Evolutionary conservation across 2,888 invertebrate genomes (phyloP).

Genomic region (Carcina quercana): DNA sequence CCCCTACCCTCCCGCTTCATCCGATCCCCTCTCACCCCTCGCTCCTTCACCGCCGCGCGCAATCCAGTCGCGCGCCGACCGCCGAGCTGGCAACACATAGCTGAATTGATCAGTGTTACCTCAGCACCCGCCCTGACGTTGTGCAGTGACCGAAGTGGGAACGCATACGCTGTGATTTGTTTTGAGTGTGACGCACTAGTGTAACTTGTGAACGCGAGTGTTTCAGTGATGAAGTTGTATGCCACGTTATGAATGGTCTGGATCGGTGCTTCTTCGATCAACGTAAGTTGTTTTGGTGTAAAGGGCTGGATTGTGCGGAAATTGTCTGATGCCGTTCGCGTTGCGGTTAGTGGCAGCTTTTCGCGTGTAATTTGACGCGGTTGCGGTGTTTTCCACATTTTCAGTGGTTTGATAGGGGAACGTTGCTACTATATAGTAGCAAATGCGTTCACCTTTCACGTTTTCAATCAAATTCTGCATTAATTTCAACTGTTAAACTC

Average conservation of each 20-base stretch:
- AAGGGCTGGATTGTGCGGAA: constrained; percentile 37
- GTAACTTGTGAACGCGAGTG: constrained; percentile 57
- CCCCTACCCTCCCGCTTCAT: constrained; percentile 28
- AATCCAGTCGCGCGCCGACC: constrained; percentile 70
- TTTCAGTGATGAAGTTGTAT: constrained; percentile 66
- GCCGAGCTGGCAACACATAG: constrained; percentile 51
- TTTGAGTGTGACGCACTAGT: constrained; percentile 60
- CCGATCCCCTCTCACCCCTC: constrained; percentile 28
- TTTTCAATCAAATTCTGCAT: constrained; percentile 11
- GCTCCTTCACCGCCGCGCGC: constrained; percentile 49
- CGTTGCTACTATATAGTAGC: too few relatives aligned
- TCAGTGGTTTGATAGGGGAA: constrained; percentile 31
- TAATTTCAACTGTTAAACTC: too few relatives aligned
- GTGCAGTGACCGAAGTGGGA: constrained; percentile 60
- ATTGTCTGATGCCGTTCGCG: constrained; percentile 44
- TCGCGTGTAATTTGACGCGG: constrained; percentile 41
- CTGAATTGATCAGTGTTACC: constrained; percentile 27
- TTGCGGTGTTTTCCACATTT: constrained; percentile 47
- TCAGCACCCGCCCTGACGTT: constrained; percentile 53
- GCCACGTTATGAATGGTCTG: constrained; percentile 72
- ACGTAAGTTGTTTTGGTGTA: constrained; percentile 60
- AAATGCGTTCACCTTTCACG: constrained; percentile 17
- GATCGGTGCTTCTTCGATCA: constrained; percentile 74
- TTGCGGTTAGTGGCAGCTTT: constrained; percentile 47
- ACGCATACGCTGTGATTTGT: constrained; percentile 65